Base-by-base conservation (phyloP, 2,797 vertebrate species). In the Betta splendens region DNA sequence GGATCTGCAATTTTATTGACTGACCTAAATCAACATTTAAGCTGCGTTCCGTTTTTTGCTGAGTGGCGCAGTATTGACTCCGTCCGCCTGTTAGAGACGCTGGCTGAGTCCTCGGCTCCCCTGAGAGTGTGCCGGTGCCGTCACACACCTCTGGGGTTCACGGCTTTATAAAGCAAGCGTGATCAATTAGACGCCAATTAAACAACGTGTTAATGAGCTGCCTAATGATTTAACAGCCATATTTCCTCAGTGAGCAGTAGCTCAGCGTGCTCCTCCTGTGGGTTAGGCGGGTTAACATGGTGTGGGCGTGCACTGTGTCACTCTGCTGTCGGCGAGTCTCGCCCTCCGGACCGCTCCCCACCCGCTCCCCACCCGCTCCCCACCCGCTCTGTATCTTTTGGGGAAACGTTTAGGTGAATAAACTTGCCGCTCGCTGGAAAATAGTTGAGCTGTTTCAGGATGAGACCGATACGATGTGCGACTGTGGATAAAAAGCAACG, bases 171-270 rank as follows among this genome's bases (percentile, higher is more conserved):
- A 81, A 88, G 81, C 80, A 83, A 64, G 81, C 71, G 67, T 45
- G 74, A 88, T 89, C 81, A 89, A 85, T 89, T 89, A 89, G 81
- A 84, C 83, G 79, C 81, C 83, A 87, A 84, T 90, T 89, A 86
- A 80, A 72, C 64, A 77, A 77, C 1, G 54, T 85, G 81, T 73
- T 83, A 86, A 87, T 81, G 80, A 88, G 71, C 69, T 70, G 71
- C 79, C 73, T 88, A 83, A 89, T 80, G 84, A 85, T 76, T 83
- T 81, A 75, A 84, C 79, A 83, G 71, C 44, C 49, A 64, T 56
- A 69, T 76, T 79, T 75, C 69, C 77, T 69, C 70, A 64, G 66
- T 74, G 64, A 77, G 52, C 64, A 69, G 29, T 40, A 42, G 48
- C 64, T 62, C 46, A 37, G 61, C 29, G 68, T 35, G 53, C 33